Base-by-base conservation (phyloP, 2,113 vertebrate species). In the Melanerpes aurifrons region DNA sequence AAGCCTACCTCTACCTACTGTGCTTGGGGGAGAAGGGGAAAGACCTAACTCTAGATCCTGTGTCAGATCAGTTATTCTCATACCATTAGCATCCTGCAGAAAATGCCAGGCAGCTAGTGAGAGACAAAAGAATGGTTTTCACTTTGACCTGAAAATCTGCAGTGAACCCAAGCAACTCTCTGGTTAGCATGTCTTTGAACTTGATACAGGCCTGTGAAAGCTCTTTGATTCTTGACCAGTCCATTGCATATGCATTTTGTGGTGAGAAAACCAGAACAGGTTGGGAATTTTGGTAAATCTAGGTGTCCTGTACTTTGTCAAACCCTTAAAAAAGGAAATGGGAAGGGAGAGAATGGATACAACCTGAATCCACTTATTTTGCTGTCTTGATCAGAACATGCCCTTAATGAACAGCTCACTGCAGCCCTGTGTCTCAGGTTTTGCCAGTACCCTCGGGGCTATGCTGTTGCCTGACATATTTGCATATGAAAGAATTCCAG, bases 401-500 rank as follows among this genome's bases (percentile, higher is more conserved):
- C 40, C 87, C 96, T 93, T 90, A 93, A 89, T 77, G 90, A 96
- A 94, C 87, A 94, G 89, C 83, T 95, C 14, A 1, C 64, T 87
- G n/a, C 22, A 68, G 47, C 37, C 94, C 76, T 78, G 28, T 70
- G 70, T 74, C 90, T 96, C 86, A 77, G 18, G 75, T 93, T 95
- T 73, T 97, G 94, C 89, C 85, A 90, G 66, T 92, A 70, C 87
- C 90, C 96, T 92, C 81, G 89, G 76, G 95, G 94, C 93, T 89
- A 7, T 83, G 80, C 84, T 95, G 45, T 58, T 96, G 92, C 93
- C 87, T 96, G 94, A 82, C 74, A 68, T 68, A 97, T 95, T 92
- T 96, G 82, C 93, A 96, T 94, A 94, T 94, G 94, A 95, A 97
- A 96, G 93, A 91, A 93, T 95, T 71, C 94, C 93, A 82, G 77